Conservation (phyloP, 2,113 vertebrate genomes). For the Nesogale talazaci region DNA sequence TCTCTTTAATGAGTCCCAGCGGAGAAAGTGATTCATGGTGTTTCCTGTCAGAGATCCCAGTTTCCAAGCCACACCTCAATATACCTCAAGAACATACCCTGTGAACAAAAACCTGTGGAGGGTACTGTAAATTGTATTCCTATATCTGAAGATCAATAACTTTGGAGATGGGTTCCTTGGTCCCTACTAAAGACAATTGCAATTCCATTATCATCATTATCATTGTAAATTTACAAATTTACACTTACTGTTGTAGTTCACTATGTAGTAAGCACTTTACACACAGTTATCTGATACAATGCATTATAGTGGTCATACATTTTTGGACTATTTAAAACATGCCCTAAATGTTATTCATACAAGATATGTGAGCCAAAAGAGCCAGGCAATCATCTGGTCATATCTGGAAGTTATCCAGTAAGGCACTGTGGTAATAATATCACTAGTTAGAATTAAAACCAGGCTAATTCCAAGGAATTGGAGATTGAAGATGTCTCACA, state of each 20-base stretch:
- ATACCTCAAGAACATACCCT: conserved; percentile 51
- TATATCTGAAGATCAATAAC: neutral
- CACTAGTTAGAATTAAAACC: too few species aligned
- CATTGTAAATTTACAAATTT: too few species aligned
- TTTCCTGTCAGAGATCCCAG: conserved; percentile 63
- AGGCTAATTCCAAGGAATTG: too few species aligned
- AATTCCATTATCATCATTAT: neutral
- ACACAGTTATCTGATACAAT: neutral
- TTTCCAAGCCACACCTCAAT: conserved; percentile 46
- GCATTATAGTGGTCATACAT: neutral
- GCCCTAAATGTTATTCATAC: neutral
- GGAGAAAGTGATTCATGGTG: conserved; percentile 72
- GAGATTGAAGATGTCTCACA: too few species aligned
- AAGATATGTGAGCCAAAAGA: neutral
- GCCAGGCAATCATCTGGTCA: neutral
- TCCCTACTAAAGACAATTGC: neutral
- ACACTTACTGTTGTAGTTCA: too few species aligned
- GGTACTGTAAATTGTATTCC: conserved; percentile 24
- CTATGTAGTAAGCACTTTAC: too few species aligned
- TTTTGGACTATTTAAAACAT: neutral
- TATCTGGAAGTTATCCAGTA: neutral
- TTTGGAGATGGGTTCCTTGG: neutral
- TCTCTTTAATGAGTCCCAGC: conserved; percentile 16
- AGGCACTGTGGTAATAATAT: too few species aligned
- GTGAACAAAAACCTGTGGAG: neutral